Base-by-base conservation (phyloP, 2,797 vertebrate genomes). In the Lacerta bilineata region DNA sequence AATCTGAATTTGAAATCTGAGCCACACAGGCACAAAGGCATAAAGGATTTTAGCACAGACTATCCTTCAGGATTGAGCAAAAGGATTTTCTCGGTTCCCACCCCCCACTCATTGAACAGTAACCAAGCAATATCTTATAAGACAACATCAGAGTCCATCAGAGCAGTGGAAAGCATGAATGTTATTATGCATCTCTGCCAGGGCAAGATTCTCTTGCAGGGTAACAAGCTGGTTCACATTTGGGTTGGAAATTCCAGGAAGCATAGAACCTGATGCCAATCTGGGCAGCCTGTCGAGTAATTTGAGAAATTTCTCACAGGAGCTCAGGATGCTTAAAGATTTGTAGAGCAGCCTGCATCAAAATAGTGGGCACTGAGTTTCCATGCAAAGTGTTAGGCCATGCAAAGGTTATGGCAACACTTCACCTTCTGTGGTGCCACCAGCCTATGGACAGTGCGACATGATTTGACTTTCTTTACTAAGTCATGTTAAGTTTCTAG, bases 181-280 rank as follows among this genome's bases (percentile, higher is more conserved):
- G 61, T 39, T n/a, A 81, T 64, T n/a, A 59, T 55, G 18, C 59
- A 68, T 33, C 27, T 61, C 43, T 8, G 25, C 15, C n/a, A 13
- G 29, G 29, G 29, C 77, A 59, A 59, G 25, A 68, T 43, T 27
- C 27, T 68, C 3, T 39, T 82, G 23, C 36, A 8, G 6, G 27
- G 1, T 68, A 66, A 29, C 25, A 82, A 66, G 66, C 33, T 82
- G 59, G 15, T 68, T n/a, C 61, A 66, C 15, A 27, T 66, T 82
- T 82, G 23, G 33, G 43, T 83, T 18, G 36, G 68, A 72, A 71
- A 83, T 83, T 83, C 64, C 41, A 43, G 64, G n/a, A 68, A 69
- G 39, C 13, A n/a, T 46, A 68, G 64, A 68, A 50, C 29, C 41
- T 55, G 29, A 71, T 11, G 1, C 50, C 41, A 33, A 6, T 15